phyloP scores from a whole-genome alignment of 2,113 vertebrate genomes.

The Menura novaehollandiae region DNA sequence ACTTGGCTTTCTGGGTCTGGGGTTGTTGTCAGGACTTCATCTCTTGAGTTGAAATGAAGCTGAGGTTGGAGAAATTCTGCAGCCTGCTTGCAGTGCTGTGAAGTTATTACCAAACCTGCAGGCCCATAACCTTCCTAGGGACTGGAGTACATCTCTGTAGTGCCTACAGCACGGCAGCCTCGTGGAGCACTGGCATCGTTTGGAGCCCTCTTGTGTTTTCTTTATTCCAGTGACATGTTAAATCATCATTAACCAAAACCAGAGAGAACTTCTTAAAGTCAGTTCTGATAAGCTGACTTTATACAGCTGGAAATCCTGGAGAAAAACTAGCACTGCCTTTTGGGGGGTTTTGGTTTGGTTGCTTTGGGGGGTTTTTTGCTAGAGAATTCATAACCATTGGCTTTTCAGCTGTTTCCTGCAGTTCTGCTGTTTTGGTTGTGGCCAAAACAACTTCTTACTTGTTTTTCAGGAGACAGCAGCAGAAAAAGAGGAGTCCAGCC shows the following conservation, averaged over 20 bases:
- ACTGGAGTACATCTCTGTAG: fast-evolving
- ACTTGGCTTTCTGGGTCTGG: background rate
- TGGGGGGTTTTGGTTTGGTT: background rate
- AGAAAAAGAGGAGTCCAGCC: background rate
- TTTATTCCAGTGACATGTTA: background rate
- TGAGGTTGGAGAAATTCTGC: background rate
- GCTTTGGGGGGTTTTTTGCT: background rate
- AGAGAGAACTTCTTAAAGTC: background rate
- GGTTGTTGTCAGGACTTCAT: background rate
- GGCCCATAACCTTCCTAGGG: fast-evolving
- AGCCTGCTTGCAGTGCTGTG: fast-evolving
- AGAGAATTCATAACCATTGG: background rate
- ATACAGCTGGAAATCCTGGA: background rate
- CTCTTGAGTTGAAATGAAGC: background rate
- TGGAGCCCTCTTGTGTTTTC: constrained; percentile 35
- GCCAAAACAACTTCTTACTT: background rate
- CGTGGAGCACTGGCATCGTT: fast-evolving
- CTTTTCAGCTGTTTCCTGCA: background rate
- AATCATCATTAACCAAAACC: background rate
- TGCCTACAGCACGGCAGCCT: background rate
- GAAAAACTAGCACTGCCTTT: background rate
- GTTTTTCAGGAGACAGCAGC: constrained; percentile 11
- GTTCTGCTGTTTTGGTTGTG: background rate
- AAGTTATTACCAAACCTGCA: background rate
- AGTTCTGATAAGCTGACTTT: background rate